phyloP scores from a whole-genome alignment of 2,797 vertebrate genomes.

The Ateles fusciceps region DNA sequence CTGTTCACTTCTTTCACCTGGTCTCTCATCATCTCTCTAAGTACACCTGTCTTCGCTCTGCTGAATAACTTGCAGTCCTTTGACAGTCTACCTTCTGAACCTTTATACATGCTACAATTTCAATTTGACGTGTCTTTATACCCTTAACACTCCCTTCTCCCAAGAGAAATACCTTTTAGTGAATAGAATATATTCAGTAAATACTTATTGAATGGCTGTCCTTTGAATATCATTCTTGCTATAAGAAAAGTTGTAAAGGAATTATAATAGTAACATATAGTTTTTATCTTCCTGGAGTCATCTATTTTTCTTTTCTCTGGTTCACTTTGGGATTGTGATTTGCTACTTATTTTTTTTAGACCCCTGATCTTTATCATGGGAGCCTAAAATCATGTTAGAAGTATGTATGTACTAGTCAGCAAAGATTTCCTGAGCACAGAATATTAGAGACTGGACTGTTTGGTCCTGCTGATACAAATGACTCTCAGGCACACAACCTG shows the following conservation, averaged over 20 bases:
- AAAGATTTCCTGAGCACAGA: not conserved
- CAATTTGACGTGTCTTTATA: not conserved
- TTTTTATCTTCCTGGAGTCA: not conserved
- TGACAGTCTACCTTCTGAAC: not conserved
- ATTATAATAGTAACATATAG: not conserved
- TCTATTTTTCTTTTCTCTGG: not conserved
- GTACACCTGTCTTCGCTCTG: not conserved
- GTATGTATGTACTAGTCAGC: not conserved
- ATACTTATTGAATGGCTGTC: not conserved
- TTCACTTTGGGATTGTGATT: not conserved
- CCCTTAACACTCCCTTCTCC: not conserved
- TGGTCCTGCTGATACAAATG: not conserved
- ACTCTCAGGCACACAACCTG: not conserved
- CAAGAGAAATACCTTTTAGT: not conserved
- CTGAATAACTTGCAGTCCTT: not conserved
- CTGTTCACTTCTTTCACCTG: not conserved
- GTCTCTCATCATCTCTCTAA: not conserved
- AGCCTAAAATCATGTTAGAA: not conserved
- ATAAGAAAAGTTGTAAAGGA: slow-evolving; percentile 40
- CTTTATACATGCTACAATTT: not conserved
- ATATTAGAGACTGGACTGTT: not conserved
- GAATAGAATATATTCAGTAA: not conserved
- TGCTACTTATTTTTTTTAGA: not conserved
- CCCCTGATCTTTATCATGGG: not conserved
- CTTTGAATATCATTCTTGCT: slow-evolving; percentile 17